These are phyloP conservation scores for Laterallus jamaicensis DNA, from an alignment of 2,113 vertebrate species.

Conservation along the genomic window DNA sequence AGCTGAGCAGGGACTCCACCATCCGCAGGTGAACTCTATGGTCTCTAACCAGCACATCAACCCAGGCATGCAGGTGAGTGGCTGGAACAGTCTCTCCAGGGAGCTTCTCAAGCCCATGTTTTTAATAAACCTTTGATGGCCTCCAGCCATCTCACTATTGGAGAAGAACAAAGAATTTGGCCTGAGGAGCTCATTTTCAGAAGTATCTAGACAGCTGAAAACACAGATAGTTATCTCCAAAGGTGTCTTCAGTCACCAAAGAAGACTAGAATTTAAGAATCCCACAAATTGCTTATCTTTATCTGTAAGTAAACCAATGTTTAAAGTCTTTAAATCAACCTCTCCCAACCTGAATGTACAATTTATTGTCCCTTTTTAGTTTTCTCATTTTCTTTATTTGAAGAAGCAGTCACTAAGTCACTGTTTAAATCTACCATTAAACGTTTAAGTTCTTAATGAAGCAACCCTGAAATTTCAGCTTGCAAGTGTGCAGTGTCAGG, in stretches of 20 bases:
- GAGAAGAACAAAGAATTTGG: background rate
- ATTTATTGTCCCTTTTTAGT: background rate
- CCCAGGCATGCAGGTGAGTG: background rate
- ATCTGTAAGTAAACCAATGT: background rate
- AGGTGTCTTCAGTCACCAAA: background rate
- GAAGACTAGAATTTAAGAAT: background rate
- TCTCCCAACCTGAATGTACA: background rate
- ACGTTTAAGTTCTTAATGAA: background rate
- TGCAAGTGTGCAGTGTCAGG: background rate
- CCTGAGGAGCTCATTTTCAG: background rate
- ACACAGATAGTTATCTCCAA: background rate
- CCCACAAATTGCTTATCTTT: background rate
- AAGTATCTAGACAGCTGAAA: background rate
- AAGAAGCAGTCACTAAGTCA: background rate
- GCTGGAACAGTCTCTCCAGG: background rate
- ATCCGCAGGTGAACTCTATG: background rate
- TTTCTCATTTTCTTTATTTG: constrained; percentile 9
- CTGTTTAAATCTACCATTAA: background rate
- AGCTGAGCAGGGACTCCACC: background rate
- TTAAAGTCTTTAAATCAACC: background rate
- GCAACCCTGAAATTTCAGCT: background rate
- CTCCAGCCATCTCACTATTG: background rate
- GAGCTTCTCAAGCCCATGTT: background rate
- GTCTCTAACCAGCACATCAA: background rate
- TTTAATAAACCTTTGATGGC: background rate